These are phyloP conservation scores for Drosophila erecta DNA, from an alignment of 1,140 invertebrate genomes.

Conservation along the genomic window DNA sequence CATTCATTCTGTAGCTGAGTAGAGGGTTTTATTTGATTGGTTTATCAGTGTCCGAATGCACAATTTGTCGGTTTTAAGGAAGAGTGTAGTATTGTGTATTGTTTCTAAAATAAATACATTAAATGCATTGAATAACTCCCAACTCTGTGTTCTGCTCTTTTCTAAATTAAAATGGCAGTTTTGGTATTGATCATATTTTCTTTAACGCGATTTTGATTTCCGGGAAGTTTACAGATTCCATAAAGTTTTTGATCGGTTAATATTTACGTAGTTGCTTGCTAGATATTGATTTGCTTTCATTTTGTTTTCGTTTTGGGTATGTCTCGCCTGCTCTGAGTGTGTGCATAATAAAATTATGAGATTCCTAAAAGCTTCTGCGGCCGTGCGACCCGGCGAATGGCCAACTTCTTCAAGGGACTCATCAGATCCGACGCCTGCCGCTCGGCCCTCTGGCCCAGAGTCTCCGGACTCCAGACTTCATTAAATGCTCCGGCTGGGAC, in stretches of 20 bases:
- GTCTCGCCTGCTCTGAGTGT: conserved; percentile 6
- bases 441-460: background rate
- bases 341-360: conserved; percentile 54
- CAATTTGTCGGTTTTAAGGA: conserved; percentile 20
- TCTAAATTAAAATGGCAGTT: conserved; percentile 82
- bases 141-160: conserved; percentile 23
- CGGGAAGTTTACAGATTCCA: conserved; percentile 42
- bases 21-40: conserved; percentile 25
- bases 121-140: conserved; percentile 59
- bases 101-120: conserved; percentile 71
- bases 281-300: conserved; percentile 14
- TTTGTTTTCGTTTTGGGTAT: background rate
- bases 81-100: conserved; percentile 19
- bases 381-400: conserved; percentile 38
- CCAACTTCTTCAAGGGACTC: conserved; percentile 44
- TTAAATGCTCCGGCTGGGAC: conserved; percentile 24
- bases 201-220: conserved; percentile 39
- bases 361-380: conserved; percentile 50
- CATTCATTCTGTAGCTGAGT: conserved; percentile 9
- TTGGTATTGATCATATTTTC: conserved; percentile 40
- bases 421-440: conserved; percentile 32
- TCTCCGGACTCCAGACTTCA: conserved; percentile 11
- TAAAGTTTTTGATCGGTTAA: conserved; percentile 34
- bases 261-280: conserved; percentile 34
- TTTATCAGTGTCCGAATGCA: conserved; percentile 20